phyloP scores from a whole-genome alignment of 2,888 invertebrate genomes.

The Chydorus sphaericus region DNA sequence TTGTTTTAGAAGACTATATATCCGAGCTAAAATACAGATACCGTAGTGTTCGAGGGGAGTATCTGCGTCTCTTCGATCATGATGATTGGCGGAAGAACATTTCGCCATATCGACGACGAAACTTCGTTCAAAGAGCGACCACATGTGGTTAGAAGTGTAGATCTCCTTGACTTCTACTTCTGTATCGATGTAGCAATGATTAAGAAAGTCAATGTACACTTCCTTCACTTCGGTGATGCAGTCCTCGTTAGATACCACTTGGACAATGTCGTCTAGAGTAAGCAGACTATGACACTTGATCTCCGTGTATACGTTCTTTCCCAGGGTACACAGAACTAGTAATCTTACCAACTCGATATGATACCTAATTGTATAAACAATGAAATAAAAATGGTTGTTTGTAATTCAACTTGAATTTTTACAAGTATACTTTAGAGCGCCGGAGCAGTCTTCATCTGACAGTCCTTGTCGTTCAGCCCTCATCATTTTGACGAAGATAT shows the following conservation, averaged over 20 bases:
- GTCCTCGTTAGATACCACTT: constrained; percentile 80
- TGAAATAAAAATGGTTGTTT: no score
- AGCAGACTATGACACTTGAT: constrained; percentile 95
- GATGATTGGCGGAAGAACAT: constrained; percentile 54
- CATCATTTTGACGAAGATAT: constrained; percentile 89
- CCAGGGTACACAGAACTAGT: constrained; percentile 92
- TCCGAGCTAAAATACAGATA: no score
- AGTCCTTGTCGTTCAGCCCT: constrained; percentile 57
- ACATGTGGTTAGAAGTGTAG: constrained; percentile 95
- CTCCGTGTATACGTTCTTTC: constrained; percentile 97
- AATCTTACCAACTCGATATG: constrained; percentile 93
- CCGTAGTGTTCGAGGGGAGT: constrained; percentile 61
- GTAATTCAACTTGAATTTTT: constrained; percentile 19
- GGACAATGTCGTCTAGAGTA: constrained; percentile 94
- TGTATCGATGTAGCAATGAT: constrained; percentile 98
- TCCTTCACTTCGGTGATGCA: constrained; percentile 95
- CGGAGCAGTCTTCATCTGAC: constrained; percentile 45
- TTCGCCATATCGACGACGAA: constrained; percentile 74
- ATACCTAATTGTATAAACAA: constrained; percentile 43
- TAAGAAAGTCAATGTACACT: constrained; percentile 93
- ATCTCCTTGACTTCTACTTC: constrained; percentile 99
- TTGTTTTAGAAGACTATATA: no score
- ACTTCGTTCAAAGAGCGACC: constrained; percentile 88
- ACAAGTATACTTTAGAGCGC: constrained; percentile 33
- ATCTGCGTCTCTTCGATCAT: constrained; percentile 46